Base-by-base conservation (phyloP, 2,888 invertebrate genomes). In the Ephialtes manifestator region DNA sequence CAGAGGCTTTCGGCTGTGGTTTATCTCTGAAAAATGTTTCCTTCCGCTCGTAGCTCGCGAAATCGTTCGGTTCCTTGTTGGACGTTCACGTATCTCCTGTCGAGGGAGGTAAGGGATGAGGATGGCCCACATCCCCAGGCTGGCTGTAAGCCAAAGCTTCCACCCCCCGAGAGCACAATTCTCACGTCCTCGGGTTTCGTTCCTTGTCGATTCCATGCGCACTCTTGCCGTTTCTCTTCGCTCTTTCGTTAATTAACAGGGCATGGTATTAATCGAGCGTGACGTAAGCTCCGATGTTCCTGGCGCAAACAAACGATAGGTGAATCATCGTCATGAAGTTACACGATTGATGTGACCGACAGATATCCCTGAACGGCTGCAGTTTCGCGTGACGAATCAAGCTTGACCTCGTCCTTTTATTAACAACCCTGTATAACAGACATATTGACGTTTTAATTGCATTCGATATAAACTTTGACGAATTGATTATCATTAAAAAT, bases 171-270 rank as follows among this genome's bases (percentile, higher is more conserved):
- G 53, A 68, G 28, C 46, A 67, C 55, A 58, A 63, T 79, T 31
- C 55, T 55, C 53, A 43, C 65, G 71, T 81, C 68, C 75, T 75
- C 75, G 43, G 24, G 51, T 70, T 68, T 53, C 46, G 43, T 55
- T 55, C 43, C 39, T 67, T 55, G 55, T 68, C 55, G 68, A 68
- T 68, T 68, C 53, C 76, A 65, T 31, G 43, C 46, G 8, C 60
- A n/a, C 35, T 75, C 60, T 39, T 31, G n/a, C 63, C 63, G 1
- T 51, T 67, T 60, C 20, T 28, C 58, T 58, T 74, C 31, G 83
- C 58, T 67, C 72, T 83, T 79, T 68, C 72, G 68, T 60, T 63
- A 83, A 83, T 72, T 83, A 83, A 67, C 72, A 28, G 35, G 10
- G 20, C 43, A 60, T 46, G 11, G 51, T 43, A 63, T 76, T 76